Conservation (phyloP, 2,113 vertebrate species). For the Aegotheles bennettii region DNA sequence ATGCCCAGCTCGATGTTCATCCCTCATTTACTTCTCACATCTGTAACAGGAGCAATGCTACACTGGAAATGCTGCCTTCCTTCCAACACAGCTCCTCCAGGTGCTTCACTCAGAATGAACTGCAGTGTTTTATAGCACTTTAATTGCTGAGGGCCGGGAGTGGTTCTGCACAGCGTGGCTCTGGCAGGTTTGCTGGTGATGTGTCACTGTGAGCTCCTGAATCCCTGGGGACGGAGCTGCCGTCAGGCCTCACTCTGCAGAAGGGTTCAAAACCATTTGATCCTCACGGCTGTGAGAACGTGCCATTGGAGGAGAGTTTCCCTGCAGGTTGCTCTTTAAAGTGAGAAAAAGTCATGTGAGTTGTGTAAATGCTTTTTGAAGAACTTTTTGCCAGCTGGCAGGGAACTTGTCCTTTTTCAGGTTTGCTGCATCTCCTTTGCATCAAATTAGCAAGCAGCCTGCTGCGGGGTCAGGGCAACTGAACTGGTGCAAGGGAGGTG, state of each 20-base stretch:
- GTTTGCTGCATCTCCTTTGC: not conserved
- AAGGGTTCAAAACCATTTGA: not conserved
- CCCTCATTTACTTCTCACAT: not conserved
- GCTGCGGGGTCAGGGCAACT: not conserved
- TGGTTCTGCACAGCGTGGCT: accelerated
- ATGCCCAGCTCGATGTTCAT: not conserved
- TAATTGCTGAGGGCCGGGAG: not conserved
- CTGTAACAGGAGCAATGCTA: not conserved
- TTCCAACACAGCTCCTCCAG: not conserved
- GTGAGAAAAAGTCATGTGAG: not conserved
- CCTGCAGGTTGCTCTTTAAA: not conserved
- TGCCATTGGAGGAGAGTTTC: not conserved
- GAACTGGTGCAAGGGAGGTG: not conserved
- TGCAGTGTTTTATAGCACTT: not conserved
- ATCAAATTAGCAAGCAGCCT: not conserved
- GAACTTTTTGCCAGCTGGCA: not conserved
- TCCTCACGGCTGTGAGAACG: not conserved
- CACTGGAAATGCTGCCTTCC: not conserved
- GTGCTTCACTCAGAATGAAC: not conserved
- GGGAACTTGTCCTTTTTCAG: not conserved
- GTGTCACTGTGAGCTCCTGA: accelerated
- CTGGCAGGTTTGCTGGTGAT: not conserved
- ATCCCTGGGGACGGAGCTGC: not conserved
- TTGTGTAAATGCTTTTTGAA: not conserved
- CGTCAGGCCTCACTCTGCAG: accelerated